Evolutionary conservation across 92 coral and sea anemone species (phyloP), one percentile per base, ranked within the genome.

Genomic region (Parazoanthus atlanticus): DNA sequence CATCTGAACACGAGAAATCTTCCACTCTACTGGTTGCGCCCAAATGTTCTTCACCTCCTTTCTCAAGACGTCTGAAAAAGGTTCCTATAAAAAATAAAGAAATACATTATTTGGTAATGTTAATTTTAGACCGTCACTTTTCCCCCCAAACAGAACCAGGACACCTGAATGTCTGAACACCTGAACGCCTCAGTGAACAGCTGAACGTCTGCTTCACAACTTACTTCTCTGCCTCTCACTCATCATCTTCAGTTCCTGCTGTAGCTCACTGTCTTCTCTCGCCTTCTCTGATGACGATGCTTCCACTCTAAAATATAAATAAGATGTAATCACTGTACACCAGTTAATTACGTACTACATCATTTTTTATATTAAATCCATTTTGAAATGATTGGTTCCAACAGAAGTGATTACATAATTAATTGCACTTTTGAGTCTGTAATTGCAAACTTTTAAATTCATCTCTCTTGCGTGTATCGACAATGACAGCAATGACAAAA

Each of bases 221-320:
- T 76, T 80, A 96, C 98, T 87, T 92, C 98, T 94, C 77, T 94
- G 95, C 79, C 98, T 95, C 87, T 96, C 98, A 8, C 92, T 87
- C 88, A 95, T 85, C 76, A 88, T 75, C 76, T 91, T 96, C 43
- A 96, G 54, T 85, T 96, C 98, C 69, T 93, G 93, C 32, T 94
- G 96, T 66, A 96, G 64, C 90, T 81, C 79, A 66, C 98, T 91
- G 76, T 96, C 96, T 38, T 96, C 86, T 6, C 93, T 90, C 29
- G 98, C 98, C 84, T 88, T 90, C 13, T 94, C 96, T 82, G 93
- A 86, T 46, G 93, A 82, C 36, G 92, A 90, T 49, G 92, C 91
- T 80, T 92, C 91, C 25, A 95, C 89, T 81, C 98, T 96, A 41
- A 33, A 73, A 73, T 73, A 3, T 15, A 73, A 73, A 13, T 13